Percentiles rank a stretch among this genome's conserved stretches.
phyloP scores from a whole-genome alignment of 1,140 invertebrate genomes.

The Drosophila pandora region DNA sequence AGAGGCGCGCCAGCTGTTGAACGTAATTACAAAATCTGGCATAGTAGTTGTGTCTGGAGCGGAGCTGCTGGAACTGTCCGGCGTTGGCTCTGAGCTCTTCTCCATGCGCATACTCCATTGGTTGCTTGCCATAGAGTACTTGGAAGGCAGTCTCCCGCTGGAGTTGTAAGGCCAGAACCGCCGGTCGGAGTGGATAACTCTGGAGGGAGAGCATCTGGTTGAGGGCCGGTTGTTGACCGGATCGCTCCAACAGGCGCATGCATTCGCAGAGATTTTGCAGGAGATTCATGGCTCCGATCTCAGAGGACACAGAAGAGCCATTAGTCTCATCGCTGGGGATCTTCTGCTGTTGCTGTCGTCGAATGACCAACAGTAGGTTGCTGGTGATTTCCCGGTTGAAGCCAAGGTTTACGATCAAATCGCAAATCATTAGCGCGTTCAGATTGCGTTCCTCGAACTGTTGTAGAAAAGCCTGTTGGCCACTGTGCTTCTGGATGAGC shows the following conservation, averaged over 20 bases:
- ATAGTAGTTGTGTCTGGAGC: conserved; percentile 80
- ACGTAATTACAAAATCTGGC: conserved; percentile 83
- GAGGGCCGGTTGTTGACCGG: conserved; percentile 32
- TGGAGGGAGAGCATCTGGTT: conserved; percentile 58
- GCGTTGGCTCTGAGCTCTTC: conserved; percentile 50
- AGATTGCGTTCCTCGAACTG: conserved; percentile 72
- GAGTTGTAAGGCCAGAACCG: conserved; percentile 55
- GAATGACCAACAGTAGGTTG: conserved; percentile 70
- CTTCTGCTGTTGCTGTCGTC: conserved; percentile 67
- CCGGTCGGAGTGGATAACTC: conserved; percentile 58
- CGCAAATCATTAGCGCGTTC: conserved; percentile 68
- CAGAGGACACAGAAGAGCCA: background rate
- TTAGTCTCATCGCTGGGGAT: conserved; percentile 12
- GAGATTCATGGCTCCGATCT: conserved; percentile 68
- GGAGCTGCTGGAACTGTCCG: conserved; percentile 61
- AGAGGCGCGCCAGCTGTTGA: conserved; percentile 79
- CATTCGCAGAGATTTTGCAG: conserved; percentile 74
- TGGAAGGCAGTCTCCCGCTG: conserved; percentile 60
- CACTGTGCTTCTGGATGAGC: conserved; percentile 52
- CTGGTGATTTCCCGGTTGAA: conserved; percentile 76
- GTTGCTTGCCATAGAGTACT: conserved; percentile 39
- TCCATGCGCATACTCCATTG: conserved; percentile 45
- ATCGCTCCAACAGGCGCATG: conserved; percentile 60
- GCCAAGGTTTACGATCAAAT: conserved; percentile 73
- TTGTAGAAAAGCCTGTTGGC: conserved; percentile 64